These are phyloP conservation scores for Upupa epops DNA, from an alignment of 2,113 vertebrate species.

Conservation along the genomic window DNA sequence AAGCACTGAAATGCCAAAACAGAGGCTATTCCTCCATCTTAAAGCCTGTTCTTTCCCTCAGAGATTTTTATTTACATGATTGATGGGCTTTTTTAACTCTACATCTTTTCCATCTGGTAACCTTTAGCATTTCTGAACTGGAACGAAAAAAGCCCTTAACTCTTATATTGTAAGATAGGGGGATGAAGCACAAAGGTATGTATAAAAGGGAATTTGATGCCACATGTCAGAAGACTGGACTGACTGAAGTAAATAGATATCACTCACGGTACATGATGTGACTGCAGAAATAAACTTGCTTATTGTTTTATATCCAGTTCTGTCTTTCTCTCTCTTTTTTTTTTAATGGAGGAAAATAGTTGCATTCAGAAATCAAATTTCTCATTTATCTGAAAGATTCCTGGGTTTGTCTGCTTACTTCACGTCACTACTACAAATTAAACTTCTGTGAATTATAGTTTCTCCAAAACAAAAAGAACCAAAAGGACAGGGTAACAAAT, in stretches of 20 bases:
- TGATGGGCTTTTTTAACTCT: neutral
- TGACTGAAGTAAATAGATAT: neutral
- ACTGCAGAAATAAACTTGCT: neutral
- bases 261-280: neutral
- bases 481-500: neutral
- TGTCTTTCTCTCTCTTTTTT: neutral
- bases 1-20: neutral
- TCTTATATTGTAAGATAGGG: neutral
- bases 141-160: neutral
- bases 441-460: slow-evolving; percentile 47
- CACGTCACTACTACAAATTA: slow-evolving; percentile 34
- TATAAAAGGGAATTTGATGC: neutral
- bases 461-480: neutral
- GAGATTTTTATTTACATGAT: neutral
- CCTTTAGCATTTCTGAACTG: neutral
- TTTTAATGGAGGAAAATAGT: too few species aligned
- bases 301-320: neutral
- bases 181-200: neutral
- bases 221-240: neutral
- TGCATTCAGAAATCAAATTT: neutral
- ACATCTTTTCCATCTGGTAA: neutral
- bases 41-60: neutral
- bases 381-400: neutral
- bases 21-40: neutral
- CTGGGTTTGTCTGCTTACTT: neutral